These are phyloP conservation scores for Argyresthia goedartella DNA, from an alignment of 2,888 invertebrate species.

Conservation along the genomic window DNA sequence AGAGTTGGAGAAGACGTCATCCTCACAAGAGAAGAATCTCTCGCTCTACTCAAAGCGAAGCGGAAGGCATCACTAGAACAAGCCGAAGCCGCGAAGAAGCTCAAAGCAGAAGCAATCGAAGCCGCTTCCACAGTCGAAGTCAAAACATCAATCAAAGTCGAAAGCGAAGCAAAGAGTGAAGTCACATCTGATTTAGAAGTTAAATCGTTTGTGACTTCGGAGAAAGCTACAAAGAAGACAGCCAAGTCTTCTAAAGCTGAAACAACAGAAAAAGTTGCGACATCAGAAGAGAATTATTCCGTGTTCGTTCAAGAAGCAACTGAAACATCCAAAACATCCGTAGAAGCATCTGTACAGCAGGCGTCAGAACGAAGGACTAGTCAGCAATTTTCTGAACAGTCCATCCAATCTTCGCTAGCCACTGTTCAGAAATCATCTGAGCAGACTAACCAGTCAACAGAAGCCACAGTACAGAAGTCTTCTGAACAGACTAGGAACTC, in stretches of 20 bases:
- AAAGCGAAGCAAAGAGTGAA: slow-evolving; percentile 28
- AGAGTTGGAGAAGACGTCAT: slow-evolving; percentile 19
- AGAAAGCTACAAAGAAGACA: slow-evolving; percentile 18
- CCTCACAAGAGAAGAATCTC: slow-evolving; percentile 30
- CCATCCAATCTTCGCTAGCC: slow-evolving; percentile 8
- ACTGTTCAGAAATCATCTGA: slow-evolving; percentile 9
- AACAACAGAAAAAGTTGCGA: neutral
- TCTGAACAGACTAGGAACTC: slow-evolving; percentile 4
- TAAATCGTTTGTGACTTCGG: slow-evolving; percentile 41
- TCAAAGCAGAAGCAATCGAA: slow-evolving; percentile 45
- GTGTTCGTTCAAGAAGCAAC: slow-evolving; percentile 7
- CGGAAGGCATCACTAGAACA: slow-evolving; percentile 50
- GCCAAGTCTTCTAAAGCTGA: slow-evolving; percentile 19
- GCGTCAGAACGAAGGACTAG: slow-evolving; percentile 8
- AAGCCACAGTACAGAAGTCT: slow-evolving; percentile 6
- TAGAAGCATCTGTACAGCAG: slow-evolving; percentile 6
- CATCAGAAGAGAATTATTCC: slow-evolving; percentile 4
- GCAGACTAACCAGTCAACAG: slow-evolving; percentile 11
- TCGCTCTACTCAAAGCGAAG: slow-evolving; percentile 36
- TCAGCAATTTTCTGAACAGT: slow-evolving; percentile 3
- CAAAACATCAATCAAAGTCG: slow-evolving; percentile 17
- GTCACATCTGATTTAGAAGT: slow-evolving; percentile 39
- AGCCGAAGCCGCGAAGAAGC: slow-evolving; percentile 37
- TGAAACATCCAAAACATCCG: slow-evolving; percentile 13
- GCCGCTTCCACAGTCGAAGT: slow-evolving; percentile 29